Evolutionary conservation across 2,888 invertebrate genomes (phyloP).

Genomic region (Steinernema hermaphroditum): DNA sequence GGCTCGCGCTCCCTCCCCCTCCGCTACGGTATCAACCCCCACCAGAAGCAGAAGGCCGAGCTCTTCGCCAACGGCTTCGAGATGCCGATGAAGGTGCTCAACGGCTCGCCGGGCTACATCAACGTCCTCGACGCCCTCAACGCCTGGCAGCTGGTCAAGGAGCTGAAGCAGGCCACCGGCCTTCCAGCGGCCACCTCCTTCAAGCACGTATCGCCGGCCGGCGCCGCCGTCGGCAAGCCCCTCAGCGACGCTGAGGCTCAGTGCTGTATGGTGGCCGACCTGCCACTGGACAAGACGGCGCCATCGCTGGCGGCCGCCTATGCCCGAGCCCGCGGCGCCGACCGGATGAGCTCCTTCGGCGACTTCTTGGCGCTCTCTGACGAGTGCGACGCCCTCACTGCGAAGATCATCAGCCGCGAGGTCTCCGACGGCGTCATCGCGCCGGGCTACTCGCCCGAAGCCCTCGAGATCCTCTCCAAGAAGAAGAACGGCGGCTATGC

Average conservation of each 20-base stretch:
- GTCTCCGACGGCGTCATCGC: constrained; percentile 97
- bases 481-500: constrained; percentile 95
- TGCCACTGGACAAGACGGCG: constrained; percentile 70
- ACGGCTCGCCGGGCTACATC: constrained; percentile 94
- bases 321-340: constrained; percentile 92
- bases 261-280: constrained; percentile 89
- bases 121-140: constrained; percentile 96
- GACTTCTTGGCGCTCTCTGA: constrained; percentile 94
- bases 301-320: constrained; percentile 82
- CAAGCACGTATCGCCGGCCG: constrained; percentile 75
- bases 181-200: constrained; percentile 88
- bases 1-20: constrained; percentile 49
- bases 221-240: constrained; percentile 87
- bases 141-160: constrained; percentile 92
- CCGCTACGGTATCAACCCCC: constrained; percentile 90
- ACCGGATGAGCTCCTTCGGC: constrained; percentile 98
- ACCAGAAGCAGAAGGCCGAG: constrained; percentile 72
- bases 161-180: constrained; percentile 78
- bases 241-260: constrained; percentile 78
- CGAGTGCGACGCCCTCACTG: constrained; percentile 84
- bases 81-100: constrained; percentile 83
- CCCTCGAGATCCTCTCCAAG: constrained; percentile 82
- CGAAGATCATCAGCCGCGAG: constrained; percentile 84
- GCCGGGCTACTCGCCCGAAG: constrained; percentile 83
- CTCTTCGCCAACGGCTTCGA: constrained; percentile 66